Percentiles rank a stretch among this genome's conserved stretches.
Evolutionary conservation across 2,113 vertebrate species (phyloP).

Genomic region (Falcunculus frontatus): DNA sequence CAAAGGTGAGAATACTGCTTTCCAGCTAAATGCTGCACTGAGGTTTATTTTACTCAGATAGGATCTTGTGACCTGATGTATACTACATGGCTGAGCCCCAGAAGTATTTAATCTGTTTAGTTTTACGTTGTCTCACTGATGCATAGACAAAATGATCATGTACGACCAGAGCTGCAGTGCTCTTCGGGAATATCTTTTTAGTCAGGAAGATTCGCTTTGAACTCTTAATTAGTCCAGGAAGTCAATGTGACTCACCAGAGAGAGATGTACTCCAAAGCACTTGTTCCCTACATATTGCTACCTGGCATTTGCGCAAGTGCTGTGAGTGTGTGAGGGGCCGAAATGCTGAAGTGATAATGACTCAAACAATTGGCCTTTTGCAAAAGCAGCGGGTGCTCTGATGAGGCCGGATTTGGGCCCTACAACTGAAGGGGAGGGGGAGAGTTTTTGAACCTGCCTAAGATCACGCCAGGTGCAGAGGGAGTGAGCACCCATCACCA

Average conservation of each 20-base stretch:
- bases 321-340: neutral
- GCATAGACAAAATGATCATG: neutral
- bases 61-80: neutral
- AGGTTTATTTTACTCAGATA: neutral
- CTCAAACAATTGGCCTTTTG: neutral
- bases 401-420: too few relatives aligned
- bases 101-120: neutral
- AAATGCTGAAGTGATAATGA: neutral
- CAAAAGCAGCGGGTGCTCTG: neutral
- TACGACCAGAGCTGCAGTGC: neutral
- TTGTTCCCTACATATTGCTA: neutral
- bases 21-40: neutral
- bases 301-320: neutral
- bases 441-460: neutral
- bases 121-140: neutral
- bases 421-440: too few relatives aligned
- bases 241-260: neutral
- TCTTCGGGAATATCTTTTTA: neutral
- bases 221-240: neutral
- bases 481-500: neutral
- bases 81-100: neutral
- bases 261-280: neutral
- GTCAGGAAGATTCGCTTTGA: neutral
- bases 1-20: constrained; percentile 65
- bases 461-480: neutral